These are phyloP conservation scores for Merodon equestris DNA, from an alignment of 2,888 invertebrate species.

Conservation along the genomic window DNA sequence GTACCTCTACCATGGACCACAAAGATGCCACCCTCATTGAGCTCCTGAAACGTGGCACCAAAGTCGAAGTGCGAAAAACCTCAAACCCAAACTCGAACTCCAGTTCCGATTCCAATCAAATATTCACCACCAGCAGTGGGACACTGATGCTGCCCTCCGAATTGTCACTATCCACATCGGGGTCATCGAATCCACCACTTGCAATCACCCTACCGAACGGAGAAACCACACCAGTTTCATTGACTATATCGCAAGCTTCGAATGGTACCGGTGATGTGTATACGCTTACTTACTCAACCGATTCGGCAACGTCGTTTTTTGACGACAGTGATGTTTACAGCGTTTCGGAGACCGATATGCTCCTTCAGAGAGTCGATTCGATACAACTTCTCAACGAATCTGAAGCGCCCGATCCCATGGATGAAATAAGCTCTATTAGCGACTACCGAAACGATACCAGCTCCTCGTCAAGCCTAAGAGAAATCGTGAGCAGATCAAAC, in stretches of 20 bases:
- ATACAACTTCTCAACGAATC: constrained; percentile 84
- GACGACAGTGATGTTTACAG: constrained; percentile 88
- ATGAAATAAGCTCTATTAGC: constrained; percentile 78
- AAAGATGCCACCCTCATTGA: constrained; percentile 90
- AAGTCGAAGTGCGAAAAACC: constrained; percentile 86
- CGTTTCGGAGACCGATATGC: constrained; percentile 84
- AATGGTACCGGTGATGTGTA: constrained; percentile 81
- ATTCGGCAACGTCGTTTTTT: constrained; percentile 83
- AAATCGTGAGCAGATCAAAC: constrained; percentile 67
- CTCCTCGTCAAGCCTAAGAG: constrained; percentile 73
- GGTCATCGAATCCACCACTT: constrained; percentile 79
- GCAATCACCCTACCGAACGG: constrained; percentile 75
- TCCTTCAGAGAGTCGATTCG: constrained; percentile 84
- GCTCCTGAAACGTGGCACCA: constrained; percentile 85
- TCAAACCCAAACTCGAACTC: constrained; percentile 7
- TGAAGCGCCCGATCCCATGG: constrained; percentile 82
- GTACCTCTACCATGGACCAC: constrained; percentile 78
- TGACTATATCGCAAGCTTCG: constrained; percentile 76
- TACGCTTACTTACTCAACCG: constrained; percentile 81
- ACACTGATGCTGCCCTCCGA: constrained; percentile 77
- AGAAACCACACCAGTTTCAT: constrained; percentile 75
- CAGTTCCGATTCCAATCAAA: constrained; percentile 84
- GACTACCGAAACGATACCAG: constrained; percentile 70
- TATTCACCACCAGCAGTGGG: constrained; percentile 78
- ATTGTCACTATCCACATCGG: constrained; percentile 74